Base-by-base conservation (phyloP, 1,140 invertebrate genomes). In the Arctopsyche grandis region DNA sequence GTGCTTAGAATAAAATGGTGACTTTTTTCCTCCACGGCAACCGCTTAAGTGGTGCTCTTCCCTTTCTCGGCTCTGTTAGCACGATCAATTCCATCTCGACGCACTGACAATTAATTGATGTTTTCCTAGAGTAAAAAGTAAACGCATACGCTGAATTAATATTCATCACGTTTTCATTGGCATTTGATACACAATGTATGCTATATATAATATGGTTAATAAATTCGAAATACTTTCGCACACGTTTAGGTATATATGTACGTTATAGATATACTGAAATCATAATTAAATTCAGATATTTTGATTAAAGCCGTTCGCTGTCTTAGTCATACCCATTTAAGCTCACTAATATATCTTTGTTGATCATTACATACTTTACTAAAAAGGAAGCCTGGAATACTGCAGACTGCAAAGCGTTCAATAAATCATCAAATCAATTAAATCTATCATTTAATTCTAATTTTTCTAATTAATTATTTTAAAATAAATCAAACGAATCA, bases 1-100 rank as follows among this genome's bases (percentile, higher is more conserved):
- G 78, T 79, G 78, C 70, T 14, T 75, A 43, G 78, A 74, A 73
- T 79, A 12, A 14, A 43, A 58, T 19, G 69, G 52, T 26, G 44
- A 58, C 48, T 58, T 43, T 73, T 52, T 52, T 66, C 63, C 21
- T 29, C n/a, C n/a, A n/a, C 29, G 29, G 29, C 29, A 38, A 38
- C 29, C 29, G 29, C 29, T 38, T 38, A 38, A 38, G 56, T 38
- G 63, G 24, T 66, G 63, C 63, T 66, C 63, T 66, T 66, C 63
- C 63, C 52, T 77, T 58, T 66, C 29, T 66, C 48, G 73, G 73
- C 26, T 0, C 7, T 46, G 52, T 10, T 21, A 38, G 7, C 29
- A 48, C 29, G 21, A 66, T 66, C 63, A 66, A 66, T 66, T 66
- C 26, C 22, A 66, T 24, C 19, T 26, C 24, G 14, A 9, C 21